phyloP scores from a whole-genome alignment of 2,797 vertebrate genomes.

The Pantherophis vulpinus region DNA sequence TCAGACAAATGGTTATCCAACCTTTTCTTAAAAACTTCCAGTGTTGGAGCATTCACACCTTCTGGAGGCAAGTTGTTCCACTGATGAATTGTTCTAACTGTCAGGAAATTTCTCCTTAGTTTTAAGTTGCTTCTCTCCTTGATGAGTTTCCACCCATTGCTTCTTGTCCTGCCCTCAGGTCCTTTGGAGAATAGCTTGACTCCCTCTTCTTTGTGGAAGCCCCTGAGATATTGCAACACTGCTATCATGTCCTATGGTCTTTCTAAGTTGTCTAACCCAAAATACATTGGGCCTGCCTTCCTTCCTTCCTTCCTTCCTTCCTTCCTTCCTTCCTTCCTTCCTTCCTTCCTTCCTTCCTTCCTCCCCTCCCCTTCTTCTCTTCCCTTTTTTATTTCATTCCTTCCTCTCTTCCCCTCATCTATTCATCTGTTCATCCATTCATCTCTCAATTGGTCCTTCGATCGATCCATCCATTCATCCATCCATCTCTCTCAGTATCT shows the following conservation, averaged over 20 bases:
- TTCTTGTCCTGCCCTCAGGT: too few relatives aligned
- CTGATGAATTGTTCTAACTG: too few relatives aligned
- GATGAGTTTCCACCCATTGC: too few relatives aligned
- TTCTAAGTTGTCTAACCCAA: neutral
- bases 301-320: neutral
- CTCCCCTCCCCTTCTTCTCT: neutral
- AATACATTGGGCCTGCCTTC: neutral
- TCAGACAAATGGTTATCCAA: too few relatives aligned
- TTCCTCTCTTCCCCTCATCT: neutral
- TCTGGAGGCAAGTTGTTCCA: too few relatives aligned
- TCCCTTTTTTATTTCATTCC: constrained; percentile 17
- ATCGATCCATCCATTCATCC: neutral
- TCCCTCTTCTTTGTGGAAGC: too few relatives aligned
- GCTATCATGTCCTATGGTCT: neutral
- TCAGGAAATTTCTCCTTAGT: too few relatives aligned
- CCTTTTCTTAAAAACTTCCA: too few relatives aligned
- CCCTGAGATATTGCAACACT: too few relatives aligned
- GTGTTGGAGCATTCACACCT: too few relatives aligned
- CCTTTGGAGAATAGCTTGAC: too few relatives aligned
- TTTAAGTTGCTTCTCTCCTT: too few relatives aligned
- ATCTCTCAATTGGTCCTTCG: neutral
- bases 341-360: neutral
- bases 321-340: neutral
- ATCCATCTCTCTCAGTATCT: neutral
- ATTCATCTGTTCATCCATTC: neutral